These are phyloP conservation scores for Sebastes cheni DNA, from an alignment of 2,797 vertebrate species.

Conservation along the genomic window DNA sequence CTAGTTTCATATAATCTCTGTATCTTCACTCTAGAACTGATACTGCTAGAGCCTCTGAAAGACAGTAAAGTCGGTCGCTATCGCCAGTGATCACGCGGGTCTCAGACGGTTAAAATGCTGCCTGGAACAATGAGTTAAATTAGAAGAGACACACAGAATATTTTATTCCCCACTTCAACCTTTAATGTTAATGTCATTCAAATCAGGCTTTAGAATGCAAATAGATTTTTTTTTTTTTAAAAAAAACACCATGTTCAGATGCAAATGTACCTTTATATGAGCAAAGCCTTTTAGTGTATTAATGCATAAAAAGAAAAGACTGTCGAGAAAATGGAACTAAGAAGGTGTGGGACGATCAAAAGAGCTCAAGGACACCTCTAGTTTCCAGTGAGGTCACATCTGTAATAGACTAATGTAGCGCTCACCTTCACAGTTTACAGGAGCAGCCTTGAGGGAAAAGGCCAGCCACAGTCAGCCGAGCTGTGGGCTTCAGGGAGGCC, in stretches of 20 bases:
- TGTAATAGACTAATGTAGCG: conserved; percentile 51
- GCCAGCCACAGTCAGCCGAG: conserved; percentile 48
- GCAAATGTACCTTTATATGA: background rate
- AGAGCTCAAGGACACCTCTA: conserved; percentile 56
- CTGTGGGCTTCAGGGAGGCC: conserved; percentile 59
- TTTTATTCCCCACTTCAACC: background rate
- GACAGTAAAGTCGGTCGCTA: too few species aligned
- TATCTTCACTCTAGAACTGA: too few species aligned
- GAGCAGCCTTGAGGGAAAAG: conserved; percentile 64
- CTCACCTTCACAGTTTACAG: conserved; percentile 70
- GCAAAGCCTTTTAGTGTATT: background rate
- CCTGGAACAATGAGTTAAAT: too few species aligned
- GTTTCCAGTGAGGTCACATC: conserved; percentile 54
- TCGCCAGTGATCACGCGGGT: too few species aligned
- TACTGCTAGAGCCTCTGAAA: too few species aligned
- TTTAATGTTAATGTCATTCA: background rate
- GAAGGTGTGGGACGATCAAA: conserved; percentile 14
- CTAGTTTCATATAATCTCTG: too few species aligned
- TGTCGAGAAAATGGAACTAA: conserved; percentile 1
- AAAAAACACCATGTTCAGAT: background rate
- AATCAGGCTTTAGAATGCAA: background rate
- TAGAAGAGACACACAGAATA: background rate
- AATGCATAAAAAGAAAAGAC: background rate
- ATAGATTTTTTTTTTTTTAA: background rate
- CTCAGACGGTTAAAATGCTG: too few species aligned